phyloP scores from a whole-genome alignment of 2,888 invertebrate genomes.

The Sesia bembeciformis region DNA sequence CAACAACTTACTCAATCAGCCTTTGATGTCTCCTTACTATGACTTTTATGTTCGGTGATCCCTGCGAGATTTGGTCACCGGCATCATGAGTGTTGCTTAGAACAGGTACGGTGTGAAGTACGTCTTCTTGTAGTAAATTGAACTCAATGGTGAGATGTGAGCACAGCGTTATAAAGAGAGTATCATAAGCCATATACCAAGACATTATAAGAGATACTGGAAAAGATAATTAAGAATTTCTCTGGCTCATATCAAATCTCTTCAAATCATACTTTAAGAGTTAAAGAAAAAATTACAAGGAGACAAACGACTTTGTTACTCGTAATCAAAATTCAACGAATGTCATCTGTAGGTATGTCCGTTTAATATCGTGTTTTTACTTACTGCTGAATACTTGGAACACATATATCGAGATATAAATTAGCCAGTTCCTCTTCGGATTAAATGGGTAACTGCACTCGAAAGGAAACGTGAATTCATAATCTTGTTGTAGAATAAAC shows the following conservation, averaged over 20 bases:
- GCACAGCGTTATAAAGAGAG: background rate
- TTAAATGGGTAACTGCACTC: background rate
- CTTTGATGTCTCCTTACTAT: constrained; percentile 33
- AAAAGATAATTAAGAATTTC: background rate
- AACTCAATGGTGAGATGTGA: background rate
- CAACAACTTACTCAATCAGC: constrained; percentile 27
- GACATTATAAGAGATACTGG: background rate
- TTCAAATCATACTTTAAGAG: too few relatives aligned
- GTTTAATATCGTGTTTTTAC: background rate
- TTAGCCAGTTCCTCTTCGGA: background rate
- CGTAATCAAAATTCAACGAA: too few relatives aligned
- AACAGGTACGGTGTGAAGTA: background rate
- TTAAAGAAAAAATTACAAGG: too few relatives aligned
- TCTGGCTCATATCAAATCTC: too few relatives aligned
- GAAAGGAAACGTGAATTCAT: background rate
- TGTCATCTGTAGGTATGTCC: too few relatives aligned
- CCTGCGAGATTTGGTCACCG: background rate
- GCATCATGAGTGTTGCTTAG: background rate
- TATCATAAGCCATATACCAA: background rate
- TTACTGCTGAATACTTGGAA: background rate
- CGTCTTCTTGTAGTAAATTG: background rate
- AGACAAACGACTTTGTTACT: too few relatives aligned
- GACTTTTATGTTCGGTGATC: constrained; percentile 6
- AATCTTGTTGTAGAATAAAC: background rate
- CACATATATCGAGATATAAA: background rate